Evolutionary conservation across 1,140 invertebrate species (phyloP).

Genomic region (Lepidostoma basale): DNA sequence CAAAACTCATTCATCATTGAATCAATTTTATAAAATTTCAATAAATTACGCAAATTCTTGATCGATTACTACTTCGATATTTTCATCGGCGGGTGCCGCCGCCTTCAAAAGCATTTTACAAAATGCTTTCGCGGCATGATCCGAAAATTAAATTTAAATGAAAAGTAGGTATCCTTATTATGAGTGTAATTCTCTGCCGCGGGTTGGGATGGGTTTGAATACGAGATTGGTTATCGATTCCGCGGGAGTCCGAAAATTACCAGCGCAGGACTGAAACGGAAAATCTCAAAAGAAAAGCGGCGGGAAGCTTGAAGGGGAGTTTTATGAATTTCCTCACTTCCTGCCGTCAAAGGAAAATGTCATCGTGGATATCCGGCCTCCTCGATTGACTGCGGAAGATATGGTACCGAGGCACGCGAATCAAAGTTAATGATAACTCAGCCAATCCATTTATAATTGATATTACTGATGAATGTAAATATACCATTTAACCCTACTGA

Average conservation of each 20-base stretch:
- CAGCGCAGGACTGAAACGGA: background rate
- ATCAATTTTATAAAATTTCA: too few relatives aligned
- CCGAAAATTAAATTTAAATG: too few relatives aligned
- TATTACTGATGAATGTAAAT: conserved; percentile 9
- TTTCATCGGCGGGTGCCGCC: too few relatives aligned
- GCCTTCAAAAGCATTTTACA: too few relatives aligned
- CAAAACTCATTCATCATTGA: too few relatives aligned
- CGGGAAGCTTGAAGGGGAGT: background rate
- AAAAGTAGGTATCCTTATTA: too few relatives aligned
- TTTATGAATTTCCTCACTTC: conserved; percentile 1
- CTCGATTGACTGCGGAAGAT: background rate
- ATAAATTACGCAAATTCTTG: too few relatives aligned
- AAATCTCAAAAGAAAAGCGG: background rate
- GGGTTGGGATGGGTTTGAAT: background rate
- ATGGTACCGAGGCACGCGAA: conserved; percentile 4
- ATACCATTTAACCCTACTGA: too few relatives aligned
- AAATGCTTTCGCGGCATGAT: too few relatives aligned
- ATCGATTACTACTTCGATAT: too few relatives aligned
- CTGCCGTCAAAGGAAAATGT: conserved; percentile 17
- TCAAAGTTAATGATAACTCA: conserved; percentile 6
- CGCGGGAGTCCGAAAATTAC: background rate
- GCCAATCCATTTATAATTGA: too few relatives aligned
- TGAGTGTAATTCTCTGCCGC: too few relatives aligned
- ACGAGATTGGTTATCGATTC: conserved; percentile 16
- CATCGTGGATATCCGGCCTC: background rate